These are phyloP conservation scores for Mesoligia furuncula DNA, from an alignment of 2,888 invertebrate species.

Conservation along the genomic window DNA sequence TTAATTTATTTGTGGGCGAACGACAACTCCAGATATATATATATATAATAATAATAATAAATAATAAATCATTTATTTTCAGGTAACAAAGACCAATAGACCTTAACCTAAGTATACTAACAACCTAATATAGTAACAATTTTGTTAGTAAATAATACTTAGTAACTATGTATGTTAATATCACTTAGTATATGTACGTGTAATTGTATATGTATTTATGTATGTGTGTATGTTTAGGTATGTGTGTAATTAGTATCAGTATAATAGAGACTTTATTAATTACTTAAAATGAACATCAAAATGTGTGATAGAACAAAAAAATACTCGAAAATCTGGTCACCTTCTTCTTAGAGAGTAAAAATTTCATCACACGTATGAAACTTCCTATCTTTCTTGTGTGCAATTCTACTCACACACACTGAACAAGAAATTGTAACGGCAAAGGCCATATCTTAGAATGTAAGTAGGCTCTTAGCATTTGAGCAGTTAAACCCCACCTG, in stretches of 20 bases:
- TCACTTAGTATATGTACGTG: too few species aligned
- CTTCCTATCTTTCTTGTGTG: background rate
- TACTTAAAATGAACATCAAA: background rate
- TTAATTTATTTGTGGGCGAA: too few species aligned
- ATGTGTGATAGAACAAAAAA: background rate
- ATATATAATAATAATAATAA: too few species aligned
- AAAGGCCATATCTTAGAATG: background rate
- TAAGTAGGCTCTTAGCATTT: slow-evolving; percentile 4
- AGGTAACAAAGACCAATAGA: too few species aligned
- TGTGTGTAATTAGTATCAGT: background rate
- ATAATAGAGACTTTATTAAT: background rate
- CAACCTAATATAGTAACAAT: too few species aligned
- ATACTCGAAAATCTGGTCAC: background rate
- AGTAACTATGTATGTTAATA: too few species aligned
- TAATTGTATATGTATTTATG: too few species aligned
- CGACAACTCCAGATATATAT: too few species aligned
- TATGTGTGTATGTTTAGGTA: too few species aligned
- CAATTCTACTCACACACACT: background rate
- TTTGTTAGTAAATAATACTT: too few species aligned
- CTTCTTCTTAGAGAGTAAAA: background rate
- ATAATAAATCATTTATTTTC: too few species aligned
- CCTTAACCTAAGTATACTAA: too few species aligned
- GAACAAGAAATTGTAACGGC: background rate
- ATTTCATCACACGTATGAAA: background rate
- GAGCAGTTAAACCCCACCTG: slow-evolving; percentile 37